Percentiles rank a stretch among this genome's conserved stretches.
These are phyloP conservation scores for Oryzias celebensis DNA, from an alignment of 2,113 vertebrate genomes.

Conservation along the genomic window DNA sequence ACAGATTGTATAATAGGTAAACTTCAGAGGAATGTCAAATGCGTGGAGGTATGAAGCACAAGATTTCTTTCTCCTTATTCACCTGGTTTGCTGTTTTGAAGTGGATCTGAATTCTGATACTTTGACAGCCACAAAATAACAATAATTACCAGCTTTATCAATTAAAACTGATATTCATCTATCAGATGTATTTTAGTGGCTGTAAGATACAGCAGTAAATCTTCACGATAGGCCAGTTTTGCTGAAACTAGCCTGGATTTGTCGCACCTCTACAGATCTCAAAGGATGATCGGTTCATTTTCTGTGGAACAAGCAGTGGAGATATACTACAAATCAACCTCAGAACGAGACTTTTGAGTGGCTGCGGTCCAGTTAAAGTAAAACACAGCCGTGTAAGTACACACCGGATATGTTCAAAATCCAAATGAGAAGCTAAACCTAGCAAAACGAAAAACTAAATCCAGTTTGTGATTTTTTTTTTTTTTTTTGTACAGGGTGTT, in stretches of 20 bases:
- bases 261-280: conserved; percentile 68
- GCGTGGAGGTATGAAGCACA: conserved; percentile 77
- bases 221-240: no score
- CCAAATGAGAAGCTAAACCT: no score
- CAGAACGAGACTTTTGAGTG: conserved; percentile 70
- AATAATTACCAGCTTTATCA: no score
- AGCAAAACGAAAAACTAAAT: no score
- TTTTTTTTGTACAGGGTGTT: conserved; percentile 78
- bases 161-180: no score
- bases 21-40: conserved; percentile 77
- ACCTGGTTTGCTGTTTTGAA: not conserved
- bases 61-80: not conserved
- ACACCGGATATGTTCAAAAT: no score
- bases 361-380: conserved; percentile 77
- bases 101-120: no score
- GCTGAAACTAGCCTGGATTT: not conserved
- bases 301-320: conserved; percentile 86
- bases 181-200: no score
- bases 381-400: conserved; percentile 80
- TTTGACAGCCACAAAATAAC: no score
- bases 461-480: not conserved
- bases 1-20: conserved; percentile 80
- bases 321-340: conserved; percentile 84
- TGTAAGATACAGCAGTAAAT: no score
- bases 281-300: conserved; percentile 81